phyloP scores from a whole-genome alignment of 2,888 invertebrate genomes.

The Torymus auratus region DNA sequence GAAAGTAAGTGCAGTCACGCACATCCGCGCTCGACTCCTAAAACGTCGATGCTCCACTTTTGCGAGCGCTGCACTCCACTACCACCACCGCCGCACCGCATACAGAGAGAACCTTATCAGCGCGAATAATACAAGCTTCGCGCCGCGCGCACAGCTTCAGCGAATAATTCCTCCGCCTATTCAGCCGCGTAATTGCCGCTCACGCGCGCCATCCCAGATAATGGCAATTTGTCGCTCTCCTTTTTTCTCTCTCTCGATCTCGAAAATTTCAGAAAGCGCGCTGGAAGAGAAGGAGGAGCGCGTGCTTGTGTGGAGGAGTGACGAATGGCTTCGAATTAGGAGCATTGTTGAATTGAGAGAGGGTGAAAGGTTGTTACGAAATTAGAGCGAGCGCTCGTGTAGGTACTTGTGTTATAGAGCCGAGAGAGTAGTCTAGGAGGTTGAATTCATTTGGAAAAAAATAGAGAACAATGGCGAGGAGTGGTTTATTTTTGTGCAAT shows the following conservation, averaged over 20 bases:
- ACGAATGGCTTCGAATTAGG: too few relatives aligned
- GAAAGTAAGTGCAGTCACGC: slow-evolving; percentile 52
- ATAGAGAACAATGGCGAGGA: too few relatives aligned
- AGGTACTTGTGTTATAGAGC: too few relatives aligned
- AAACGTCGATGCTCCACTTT: slow-evolving; percentile 60
- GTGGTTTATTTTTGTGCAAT: too few relatives aligned
- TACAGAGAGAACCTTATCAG: slow-evolving; percentile 24
- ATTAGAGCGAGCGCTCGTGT: too few relatives aligned
- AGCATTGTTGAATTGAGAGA: too few relatives aligned
- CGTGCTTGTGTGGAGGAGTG: neutral
- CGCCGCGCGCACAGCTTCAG: slow-evolving; percentile 2
- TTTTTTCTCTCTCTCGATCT: too few relatives aligned
- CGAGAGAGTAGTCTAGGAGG: too few relatives aligned
- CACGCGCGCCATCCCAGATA: slow-evolving; percentile 13
- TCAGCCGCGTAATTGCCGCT: slow-evolving; percentile 25
- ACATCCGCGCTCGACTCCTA: slow-evolving; percentile 32
- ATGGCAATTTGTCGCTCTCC: neutral
- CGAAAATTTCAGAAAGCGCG: too few relatives aligned
- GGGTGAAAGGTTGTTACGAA: too few relatives aligned
- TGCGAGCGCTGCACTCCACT: slow-evolving; percentile 34
- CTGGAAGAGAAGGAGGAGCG: neutral
- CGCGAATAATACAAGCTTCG: slow-evolving; percentile 49
- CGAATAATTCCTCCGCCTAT: slow-evolving; percentile 32
- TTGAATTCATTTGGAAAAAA: too few relatives aligned
- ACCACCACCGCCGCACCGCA: too few relatives aligned